Evolutionary conservation across 2,888 invertebrate species (phyloP), one percentile per base, ranked within the genome.

Genomic region (Caradrina kadenii): DNA sequence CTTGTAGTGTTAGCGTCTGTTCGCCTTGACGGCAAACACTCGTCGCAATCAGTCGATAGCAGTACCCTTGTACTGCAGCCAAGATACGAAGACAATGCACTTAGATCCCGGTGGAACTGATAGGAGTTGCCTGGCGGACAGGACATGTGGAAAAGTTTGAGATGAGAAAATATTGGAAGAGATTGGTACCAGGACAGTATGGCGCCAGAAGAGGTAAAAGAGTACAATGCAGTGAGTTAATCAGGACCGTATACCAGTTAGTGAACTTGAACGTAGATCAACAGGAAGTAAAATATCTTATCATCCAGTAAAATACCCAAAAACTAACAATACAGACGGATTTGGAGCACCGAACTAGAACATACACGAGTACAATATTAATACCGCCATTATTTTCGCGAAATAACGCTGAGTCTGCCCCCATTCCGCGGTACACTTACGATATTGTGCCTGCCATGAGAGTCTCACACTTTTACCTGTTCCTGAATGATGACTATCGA

Each of bases 1-100:
- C 62, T 58, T 39, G 58, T 60, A 22, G 72, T 82, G 81, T 81
- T 72, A 79, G 63, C 58, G 58, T 59, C 69, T 48, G 54, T 42
- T 68, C 63, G 73, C 80, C 83, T 80, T 76, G 82, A 70, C 61
- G 58, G 70, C 61, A 81, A 84, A 77, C 79, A 84, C 82, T 84
- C 39, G 45, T 21, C 67, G 64, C 66, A 77, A 84, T 84, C 83
- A 81, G 83, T 76, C 83, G 84, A 80, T 82, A 74, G 69, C 73
- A 69, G 69, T 71, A 76, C 74, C 80, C 82, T 83, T 84, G 83
- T 59, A 62, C 65, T 79, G 63, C 13, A 54, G 48, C 75, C 74
- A 71, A 62, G 69, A 75, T 74, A 76, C 63, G 35, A 50, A 82
- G 76, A 80, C 84, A 80, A 80, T 83, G 84, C 78, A 66, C 83